Base-by-base conservation (phyloP, 2,888 invertebrate genomes). In the Chrysomela aeneicollis region DNA sequence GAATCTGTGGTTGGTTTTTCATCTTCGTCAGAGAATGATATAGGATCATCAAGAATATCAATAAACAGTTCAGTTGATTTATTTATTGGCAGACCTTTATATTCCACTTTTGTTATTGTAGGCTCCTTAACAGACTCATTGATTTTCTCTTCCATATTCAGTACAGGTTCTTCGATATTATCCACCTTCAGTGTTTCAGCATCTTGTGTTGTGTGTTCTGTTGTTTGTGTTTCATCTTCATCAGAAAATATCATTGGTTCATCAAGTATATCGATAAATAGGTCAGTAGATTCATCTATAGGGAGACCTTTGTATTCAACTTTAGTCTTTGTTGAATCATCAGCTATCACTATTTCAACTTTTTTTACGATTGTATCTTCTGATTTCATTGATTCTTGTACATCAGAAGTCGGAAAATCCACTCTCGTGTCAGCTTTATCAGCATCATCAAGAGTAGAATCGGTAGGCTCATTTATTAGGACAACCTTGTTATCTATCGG, bases 191-290 rank as follows among this genome's bases (percentile, higher is more conserved):
- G 15, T 15, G n/a, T 15, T 3, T 2, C 15, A 42, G 6, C n/a
- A 42, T 42, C 15, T 15, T n/a, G 2, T 15, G 15, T 42, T 46
- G 18, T 30, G 52, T 61, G 18, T 37, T 58, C 18, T 60, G 59
- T 64, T 42, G 42, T 53, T 64, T 30, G 30, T 67, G 59, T 10
- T 66, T 69, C 67, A 62, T 71, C 75, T 21, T 78, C 78, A 67
- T 77, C 78, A 22, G 77, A 76, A 61, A 79, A 70, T 37, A 67
- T 69, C 61, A 77, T 74, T 30, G 77, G 75, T 60, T 79, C 77
- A 70, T 81, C 79, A 9, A 73, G 63, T 62, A 71, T 58, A 65
- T 76, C 76, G 51, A 74, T 67, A 50, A 73, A 74, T 5, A 67
- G 59, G 35, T 59, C 68, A 46, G 70, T 63, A 22, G 71, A 55